These are phyloP conservation scores for Vandiemenella viatica DNA, from an alignment of 2,888 invertebrate species.

Conservation along the genomic window DNA sequence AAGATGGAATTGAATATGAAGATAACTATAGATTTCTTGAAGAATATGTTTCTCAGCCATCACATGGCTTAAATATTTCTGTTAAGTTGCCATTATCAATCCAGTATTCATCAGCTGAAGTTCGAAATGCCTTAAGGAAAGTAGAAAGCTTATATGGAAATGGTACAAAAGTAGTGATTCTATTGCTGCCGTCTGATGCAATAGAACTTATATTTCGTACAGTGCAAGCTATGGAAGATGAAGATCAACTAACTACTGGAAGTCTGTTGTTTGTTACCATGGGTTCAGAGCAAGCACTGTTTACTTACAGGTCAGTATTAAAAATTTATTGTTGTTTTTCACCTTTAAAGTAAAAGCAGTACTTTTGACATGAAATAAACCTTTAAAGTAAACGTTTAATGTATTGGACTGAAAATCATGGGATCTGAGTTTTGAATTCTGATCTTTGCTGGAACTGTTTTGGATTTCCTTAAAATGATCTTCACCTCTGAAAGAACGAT, in stretches of 20 bases:
- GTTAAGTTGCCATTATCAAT: conserved; percentile 1
- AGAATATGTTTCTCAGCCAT: conserved; percentile 1
- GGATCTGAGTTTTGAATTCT: too few species aligned
- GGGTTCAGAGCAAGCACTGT: conserved; percentile 10
- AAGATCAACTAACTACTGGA: conserved; percentile 11
- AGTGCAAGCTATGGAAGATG: conserved; percentile 11
- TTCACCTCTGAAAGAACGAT: too few species aligned
- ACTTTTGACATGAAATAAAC: too few species aligned
- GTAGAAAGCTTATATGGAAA: conserved; percentile 4
- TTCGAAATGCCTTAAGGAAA: background rate
- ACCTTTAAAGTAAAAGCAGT: too few species aligned
- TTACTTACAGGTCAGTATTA: conserved; percentile 11
- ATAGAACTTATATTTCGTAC: conserved; percentile 11
- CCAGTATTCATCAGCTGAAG: conserved; percentile 5
- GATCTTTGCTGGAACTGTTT: too few species aligned
- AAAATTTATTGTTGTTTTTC: conserved; percentile 1
- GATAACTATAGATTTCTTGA: conserved; percentile 13
- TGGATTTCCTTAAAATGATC: too few species aligned
- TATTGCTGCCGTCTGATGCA: conserved; percentile 13
- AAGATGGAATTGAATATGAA: conserved; percentile 16
- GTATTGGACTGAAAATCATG: too few species aligned
- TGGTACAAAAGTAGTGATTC: conserved; percentile 10
- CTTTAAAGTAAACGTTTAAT: too few species aligned
- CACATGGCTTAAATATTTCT: conserved; percentile 2
- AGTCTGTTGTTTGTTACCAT: conserved; percentile 14